Base-by-base conservation (phyloP, 2,888 invertebrate species). In the Parnassius orleans region DNA sequence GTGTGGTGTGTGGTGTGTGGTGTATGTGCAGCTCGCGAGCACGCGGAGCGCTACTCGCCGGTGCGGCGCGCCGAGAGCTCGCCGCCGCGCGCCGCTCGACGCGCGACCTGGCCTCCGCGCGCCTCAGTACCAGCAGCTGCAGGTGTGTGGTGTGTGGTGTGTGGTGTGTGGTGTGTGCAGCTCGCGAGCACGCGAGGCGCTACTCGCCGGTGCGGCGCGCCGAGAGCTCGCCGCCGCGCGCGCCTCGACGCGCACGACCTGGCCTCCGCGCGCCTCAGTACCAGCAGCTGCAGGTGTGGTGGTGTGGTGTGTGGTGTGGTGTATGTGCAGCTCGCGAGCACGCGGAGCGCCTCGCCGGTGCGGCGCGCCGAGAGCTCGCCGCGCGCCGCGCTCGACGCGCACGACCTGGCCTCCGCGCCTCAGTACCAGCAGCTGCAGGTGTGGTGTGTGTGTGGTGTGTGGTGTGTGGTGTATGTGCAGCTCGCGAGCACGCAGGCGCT, bases 191-290 rank as follows among this genome's bases (percentile, higher is more conserved):
- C 19, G 86, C 94, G 51, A 97, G 97, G 80, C 89, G 98, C 19
- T 98, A 97, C n/a, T 98, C 97, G 67, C 98, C 98, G 0, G 98
- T 98, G 12, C 93, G 98, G 24, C 3, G 24, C 24, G 24, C 24
- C 24, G 24, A 24, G 24, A 24, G 2, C 24, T 24, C 24, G 24
- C 24, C 24, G 24, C 24, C 24, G 1, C 93, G 98, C 68, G 97
- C 98, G n/a, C n/a, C n/a, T n/a, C n/a, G n/a, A n/a, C 9, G 98
- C 98, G 81, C 95, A 96, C 53, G 94, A 93, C 0, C 93, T 90
- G 2, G 87, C 89, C 7, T 75, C 90, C n/a, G n/a, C 3, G 84
- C 72, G 96, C 62, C 94, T 96, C 60, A 97, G 80, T 96, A 96
- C 76, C 96, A 24, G 24, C 24, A 24, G 24, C 24, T 24, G 24